Base-by-base conservation (phyloP, 2,113 vertebrate species). In the Ophiodon elongatus region DNA sequence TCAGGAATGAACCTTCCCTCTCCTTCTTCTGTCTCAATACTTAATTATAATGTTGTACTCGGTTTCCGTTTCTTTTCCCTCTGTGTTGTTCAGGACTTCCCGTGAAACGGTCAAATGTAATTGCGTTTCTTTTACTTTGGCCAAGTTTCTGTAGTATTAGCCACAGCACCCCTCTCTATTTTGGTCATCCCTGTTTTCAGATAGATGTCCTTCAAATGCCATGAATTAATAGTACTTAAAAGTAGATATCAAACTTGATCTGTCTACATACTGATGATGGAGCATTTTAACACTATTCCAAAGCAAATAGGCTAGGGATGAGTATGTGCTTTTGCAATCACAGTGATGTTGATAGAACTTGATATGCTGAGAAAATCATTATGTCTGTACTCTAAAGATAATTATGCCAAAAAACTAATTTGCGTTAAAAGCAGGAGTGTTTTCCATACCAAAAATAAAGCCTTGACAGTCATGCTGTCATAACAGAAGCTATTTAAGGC, bases 1-100 rank as follows among this genome's bases (percentile, higher is more conserved):
- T 85, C 87, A 81, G 71, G 80, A 93, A 89, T 93, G 86, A 90
- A 92, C 87, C 89, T 88, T 89, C 41, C 50, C 52, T 86, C 80
- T 80, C 62, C 69, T 81, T 73, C 75, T 13, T 79, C 68, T 66
- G 65, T 77, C 76, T 87, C 54, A 64, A 68, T 60, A 80, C 74
- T 89, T 85, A 76, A 82, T 86, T 79, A 83, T 76, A 86, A 86
- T 82, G 68, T 63, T 83, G 45, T 73, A 72, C 76, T 79, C 64
- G 27, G 73, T 79, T 73, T 74, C 66, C 31, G 27, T 70, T 71
- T 60, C 23, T 70, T 59, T 77, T 75, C n/a, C 25, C 35, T 62
- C 50, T 0, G 14, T 63, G 73, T 59, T 56, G 47, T 75, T 50
- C 66, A 25, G 10, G 60, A 65, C 39, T 52, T 63, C 57, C 39